Evolutionary conservation across 2,797 vertebrate species (phyloP).

Genomic region (Orientallactaga sibirica): DNA sequence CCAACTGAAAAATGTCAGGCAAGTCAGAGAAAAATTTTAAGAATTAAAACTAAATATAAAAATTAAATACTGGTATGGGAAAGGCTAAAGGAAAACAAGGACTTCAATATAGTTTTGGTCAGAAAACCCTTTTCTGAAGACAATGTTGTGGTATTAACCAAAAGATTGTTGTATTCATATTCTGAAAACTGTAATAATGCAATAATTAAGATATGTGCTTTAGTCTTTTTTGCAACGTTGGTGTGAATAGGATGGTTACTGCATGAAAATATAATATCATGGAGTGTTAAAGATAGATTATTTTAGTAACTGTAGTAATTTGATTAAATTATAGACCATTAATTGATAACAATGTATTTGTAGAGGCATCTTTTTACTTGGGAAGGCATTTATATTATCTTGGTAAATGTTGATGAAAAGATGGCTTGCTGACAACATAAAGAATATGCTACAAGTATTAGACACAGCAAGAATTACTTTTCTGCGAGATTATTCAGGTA

Average conservation of each 20-base stretch:
- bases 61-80: neutral
- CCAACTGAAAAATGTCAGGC: neutral
- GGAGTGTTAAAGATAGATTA: neutral
- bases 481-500: neutral
- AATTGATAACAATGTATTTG: neutral
- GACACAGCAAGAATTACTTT: neutral
- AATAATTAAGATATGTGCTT: neutral
- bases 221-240: neutral
- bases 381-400: neutral
- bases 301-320: neutral
- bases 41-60: slow-evolving; percentile 18
- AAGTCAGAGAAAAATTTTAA: neutral
- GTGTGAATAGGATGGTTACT: neutral
- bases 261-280: neutral
- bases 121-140: neutral
- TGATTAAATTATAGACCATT: neutral
- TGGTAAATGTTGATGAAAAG: neutral
- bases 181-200: neutral
- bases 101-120: neutral
- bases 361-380: neutral
- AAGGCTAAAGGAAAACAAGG: neutral
- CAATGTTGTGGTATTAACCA: neutral
- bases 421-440: neutral
- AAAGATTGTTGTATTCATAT: neutral
- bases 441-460: neutral